A percentile compares a stretch with the other conserved stretches of the same genome.
phyloP scores from a whole-genome alignment of 2,797 vertebrate genomes.

The Lepus townsendii region DNA sequence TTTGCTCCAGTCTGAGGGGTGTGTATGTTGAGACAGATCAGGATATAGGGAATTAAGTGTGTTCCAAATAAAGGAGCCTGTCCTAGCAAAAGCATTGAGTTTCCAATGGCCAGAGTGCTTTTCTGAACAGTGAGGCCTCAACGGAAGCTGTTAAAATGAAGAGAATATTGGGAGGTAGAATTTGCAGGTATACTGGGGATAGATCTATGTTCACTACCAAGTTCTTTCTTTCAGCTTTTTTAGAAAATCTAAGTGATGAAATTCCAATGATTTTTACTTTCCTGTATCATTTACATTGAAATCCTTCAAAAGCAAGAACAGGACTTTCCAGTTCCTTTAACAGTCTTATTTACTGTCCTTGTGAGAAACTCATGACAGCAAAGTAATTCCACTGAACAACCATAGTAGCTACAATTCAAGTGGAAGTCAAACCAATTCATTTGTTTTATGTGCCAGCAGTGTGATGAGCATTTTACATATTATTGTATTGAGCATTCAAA shows the following conservation, averaged over 20 bases:
- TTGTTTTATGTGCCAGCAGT: neutral
- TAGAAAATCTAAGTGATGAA: neutral
- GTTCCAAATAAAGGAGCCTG: neutral
- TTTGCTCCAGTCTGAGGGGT: neutral
- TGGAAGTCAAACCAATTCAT: neutral
- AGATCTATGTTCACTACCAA: neutral
- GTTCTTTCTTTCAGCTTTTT: neutral
- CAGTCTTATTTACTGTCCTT: neutral
- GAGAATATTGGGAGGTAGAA: neutral
- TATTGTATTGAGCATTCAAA: neutral
- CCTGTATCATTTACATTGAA: neutral
- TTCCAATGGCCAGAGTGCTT: neutral
- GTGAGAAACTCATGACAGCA: neutral
- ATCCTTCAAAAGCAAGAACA: neutral
- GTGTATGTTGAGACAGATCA: neutral
- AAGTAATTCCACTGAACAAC: neutral
- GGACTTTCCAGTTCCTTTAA: neutral
- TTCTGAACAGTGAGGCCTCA: neutral
- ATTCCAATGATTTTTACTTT: neutral
- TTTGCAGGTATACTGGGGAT: neutral
- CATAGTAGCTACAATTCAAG: constrained; percentile 1
- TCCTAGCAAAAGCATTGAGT: neutral
- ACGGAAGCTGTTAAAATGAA: neutral
- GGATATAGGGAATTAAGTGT: neutral
- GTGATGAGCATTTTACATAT: neutral